These are phyloP conservation scores for Peromyscus nudipes DNA, from an alignment of 2,797 vertebrate genomes.

Conservation along the genomic window DNA sequence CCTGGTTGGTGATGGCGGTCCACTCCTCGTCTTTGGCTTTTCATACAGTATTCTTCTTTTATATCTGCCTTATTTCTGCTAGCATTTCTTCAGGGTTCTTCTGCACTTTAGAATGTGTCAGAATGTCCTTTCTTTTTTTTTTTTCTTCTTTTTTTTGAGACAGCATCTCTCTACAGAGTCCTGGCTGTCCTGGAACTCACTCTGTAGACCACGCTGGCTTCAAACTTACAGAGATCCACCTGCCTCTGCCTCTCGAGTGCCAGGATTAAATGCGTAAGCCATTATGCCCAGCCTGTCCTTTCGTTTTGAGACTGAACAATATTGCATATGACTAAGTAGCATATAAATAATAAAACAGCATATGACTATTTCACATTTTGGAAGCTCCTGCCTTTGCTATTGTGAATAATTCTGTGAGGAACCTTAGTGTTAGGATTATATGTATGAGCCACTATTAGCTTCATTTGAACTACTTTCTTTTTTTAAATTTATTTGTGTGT, in stretches of 20 bases:
- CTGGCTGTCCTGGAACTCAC: background rate
- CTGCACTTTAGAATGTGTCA: background rate
- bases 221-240: background rate
- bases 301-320: background rate
- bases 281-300: background rate
- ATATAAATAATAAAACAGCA: background rate
- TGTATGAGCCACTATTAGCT: background rate
- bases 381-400: background rate
- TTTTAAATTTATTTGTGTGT: background rate
- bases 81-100: background rate
- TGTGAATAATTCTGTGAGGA: background rate
- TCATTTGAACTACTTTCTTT: background rate
- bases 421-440: background rate
- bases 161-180: background rate
- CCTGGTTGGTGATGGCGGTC: background rate
- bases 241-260: background rate
- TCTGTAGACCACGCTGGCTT: background rate
- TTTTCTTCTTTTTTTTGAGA: background rate
- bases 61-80: conserved; percentile 1
- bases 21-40: background rate
- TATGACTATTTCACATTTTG: background rate
- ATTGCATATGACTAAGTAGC: background rate
- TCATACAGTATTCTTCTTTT: background rate
- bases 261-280: background rate
- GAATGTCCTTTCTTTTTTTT: background rate